phyloP scores from a whole-genome alignment of 2,888 invertebrate species.

The Frankliniella fusca region DNA sequence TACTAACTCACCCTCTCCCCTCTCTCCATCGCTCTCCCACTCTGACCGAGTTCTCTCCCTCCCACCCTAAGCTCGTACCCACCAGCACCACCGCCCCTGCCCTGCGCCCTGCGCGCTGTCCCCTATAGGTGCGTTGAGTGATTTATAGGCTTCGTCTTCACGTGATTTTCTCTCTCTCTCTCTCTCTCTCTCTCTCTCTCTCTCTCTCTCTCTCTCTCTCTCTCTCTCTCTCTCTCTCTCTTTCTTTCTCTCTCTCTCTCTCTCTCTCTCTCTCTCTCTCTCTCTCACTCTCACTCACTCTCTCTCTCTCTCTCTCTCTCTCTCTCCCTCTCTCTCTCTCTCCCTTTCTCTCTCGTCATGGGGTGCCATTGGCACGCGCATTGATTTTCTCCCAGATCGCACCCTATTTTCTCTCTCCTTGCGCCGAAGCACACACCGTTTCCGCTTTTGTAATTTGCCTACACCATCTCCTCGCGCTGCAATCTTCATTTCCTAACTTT shows the following conservation, averaged over 20 bases:
- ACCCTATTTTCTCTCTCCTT: too few species aligned
- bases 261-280: constrained; percentile 33
- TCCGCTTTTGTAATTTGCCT: too few species aligned
- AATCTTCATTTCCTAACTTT: too few species aligned
- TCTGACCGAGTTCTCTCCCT: neutral
- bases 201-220: constrained; percentile 31
- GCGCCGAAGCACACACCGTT: too few species aligned
- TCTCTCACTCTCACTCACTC: constrained; percentile 34
- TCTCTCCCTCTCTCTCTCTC: constrained; percentile 34
- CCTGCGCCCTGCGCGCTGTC: neutral
- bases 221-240: constrained; percentile 22
- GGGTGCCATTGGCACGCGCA: neutral
- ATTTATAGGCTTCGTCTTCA: neutral
- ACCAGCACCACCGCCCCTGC: neutral
- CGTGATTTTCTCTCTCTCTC: constrained; percentile 26
- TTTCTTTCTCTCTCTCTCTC: constrained; percentile 3
- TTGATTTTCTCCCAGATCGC: too few species aligned
- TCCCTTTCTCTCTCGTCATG: neutral
- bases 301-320: constrained; percentile 30
- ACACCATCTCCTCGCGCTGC: too few species aligned
- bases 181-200: constrained; percentile 29
- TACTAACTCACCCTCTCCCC: neutral
- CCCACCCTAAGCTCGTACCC: neutral
- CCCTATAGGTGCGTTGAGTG: neutral
- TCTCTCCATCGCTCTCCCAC: neutral